Conservation (phyloP, 2,888 invertebrate genomes). For the Oligia strigilis region DNA sequence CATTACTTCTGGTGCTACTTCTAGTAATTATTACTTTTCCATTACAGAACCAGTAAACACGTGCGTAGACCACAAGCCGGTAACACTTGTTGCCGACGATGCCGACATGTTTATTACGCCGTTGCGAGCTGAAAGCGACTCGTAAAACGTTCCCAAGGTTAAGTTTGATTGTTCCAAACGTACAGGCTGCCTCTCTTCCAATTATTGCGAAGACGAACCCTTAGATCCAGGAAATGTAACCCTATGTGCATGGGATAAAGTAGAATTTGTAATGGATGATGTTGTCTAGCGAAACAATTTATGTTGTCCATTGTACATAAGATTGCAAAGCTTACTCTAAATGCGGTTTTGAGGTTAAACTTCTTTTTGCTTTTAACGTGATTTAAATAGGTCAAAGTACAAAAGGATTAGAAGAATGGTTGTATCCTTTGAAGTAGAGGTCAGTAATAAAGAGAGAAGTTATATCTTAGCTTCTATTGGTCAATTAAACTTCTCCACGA, state of each 20-base stretch:
- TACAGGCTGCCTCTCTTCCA: constrained; percentile 65
- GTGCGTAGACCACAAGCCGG: constrained; percentile 74
- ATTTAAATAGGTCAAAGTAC: constrained; percentile 83
- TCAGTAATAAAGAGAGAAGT: constrained; percentile 49
- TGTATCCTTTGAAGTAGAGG: constrained; percentile 66
- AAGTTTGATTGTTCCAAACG: constrained; percentile 84
- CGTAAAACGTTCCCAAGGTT: constrained; percentile 85
- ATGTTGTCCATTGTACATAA: constrained; percentile 66
- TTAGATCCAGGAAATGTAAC: constrained; percentile 40
- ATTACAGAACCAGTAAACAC: constrained; percentile 66
- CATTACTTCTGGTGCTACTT: constrained; percentile 32
- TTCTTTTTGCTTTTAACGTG: constrained; percentile 80
- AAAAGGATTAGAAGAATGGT: constrained; percentile 78
- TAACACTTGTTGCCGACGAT: constrained; percentile 84
- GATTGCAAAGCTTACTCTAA: constrained; percentile 75
- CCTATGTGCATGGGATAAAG: constrained; percentile 47
- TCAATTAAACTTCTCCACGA: not conserved
- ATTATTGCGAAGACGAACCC: constrained; percentile 63
- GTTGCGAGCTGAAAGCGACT: constrained; percentile 77
- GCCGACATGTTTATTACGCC: constrained; percentile 82
- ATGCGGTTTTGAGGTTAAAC: constrained; percentile 83
- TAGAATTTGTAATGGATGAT: constrained; percentile 26
- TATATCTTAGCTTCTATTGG: not conserved
- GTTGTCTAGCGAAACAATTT: constrained; percentile 57
- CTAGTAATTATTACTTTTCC: constrained; percentile 53